Percentiles rank a stretch among this genome's conserved stretches.
Conservation (phyloP, 2,888 invertebrate species). For the Andrena trimmerana region DNA sequence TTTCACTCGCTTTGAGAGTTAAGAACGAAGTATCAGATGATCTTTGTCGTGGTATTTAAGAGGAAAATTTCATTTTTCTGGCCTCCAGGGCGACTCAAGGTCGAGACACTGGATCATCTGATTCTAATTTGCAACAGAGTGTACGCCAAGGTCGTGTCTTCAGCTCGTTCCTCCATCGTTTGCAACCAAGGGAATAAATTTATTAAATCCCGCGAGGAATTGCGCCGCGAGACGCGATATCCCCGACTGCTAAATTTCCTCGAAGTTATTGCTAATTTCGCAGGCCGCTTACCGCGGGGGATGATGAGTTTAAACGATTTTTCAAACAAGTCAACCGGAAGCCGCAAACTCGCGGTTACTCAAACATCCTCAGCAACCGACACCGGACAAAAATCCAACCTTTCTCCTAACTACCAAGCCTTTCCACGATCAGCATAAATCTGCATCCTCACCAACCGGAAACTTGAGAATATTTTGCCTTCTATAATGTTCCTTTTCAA, state of each 20-base stretch:
- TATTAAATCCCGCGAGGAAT: conserved; percentile 47
- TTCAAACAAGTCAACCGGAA: conserved; percentile 5
- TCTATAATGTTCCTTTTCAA: background rate
- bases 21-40: conserved; percentile 1
- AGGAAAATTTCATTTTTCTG: conserved; percentile 37
- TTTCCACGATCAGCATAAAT: background rate
- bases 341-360: background rate
- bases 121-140: conserved; percentile 4
- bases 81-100: background rate
- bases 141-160: conserved; percentile 34
- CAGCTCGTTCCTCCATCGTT: conserved; percentile 30
- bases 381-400: background rate
- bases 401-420: background rate
- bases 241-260: conserved; percentile 32
- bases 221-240: background rate
- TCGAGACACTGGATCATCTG: conserved; percentile 33
- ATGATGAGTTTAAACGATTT: conserved; percentile 32
- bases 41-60: conserved; percentile 14
- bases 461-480: background rate
- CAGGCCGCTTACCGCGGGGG: conserved; percentile 16
- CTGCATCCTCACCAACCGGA: background rate
- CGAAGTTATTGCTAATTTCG: conserved; percentile 39
- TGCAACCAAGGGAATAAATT: conserved; percentile 26
- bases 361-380: background rate
- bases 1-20: conserved; percentile 17